A percentile compares a stretch with the other conserved stretches of the same genome.
Evolutionary conservation across 2,888 invertebrate species (phyloP).

Genomic region (Lasioglossum leucozonium): DNA sequence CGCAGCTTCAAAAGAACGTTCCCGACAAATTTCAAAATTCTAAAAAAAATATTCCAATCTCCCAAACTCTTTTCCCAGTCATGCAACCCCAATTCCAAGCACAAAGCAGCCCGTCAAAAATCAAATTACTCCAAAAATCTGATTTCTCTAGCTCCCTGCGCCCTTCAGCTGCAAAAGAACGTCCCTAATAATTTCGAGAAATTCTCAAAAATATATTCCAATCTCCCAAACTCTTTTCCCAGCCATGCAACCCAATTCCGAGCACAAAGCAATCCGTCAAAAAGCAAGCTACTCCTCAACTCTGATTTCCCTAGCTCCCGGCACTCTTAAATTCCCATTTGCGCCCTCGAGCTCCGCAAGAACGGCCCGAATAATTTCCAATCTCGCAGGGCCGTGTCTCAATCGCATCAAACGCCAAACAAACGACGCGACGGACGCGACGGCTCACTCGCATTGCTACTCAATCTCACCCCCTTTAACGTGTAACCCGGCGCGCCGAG

Average conservation of each 20-base stretch:
- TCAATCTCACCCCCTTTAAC: not conserved
- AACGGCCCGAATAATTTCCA: not conserved
- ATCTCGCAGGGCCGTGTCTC: not conserved
- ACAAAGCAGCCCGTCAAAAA: too few species aligned
- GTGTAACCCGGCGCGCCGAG: not conserved
- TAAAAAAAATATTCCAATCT: too few species aligned
- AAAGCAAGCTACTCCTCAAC: not conserved
- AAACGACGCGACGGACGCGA: conserved; percentile 3
- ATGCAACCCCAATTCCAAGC: too few species aligned
- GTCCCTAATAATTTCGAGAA: not conserved
- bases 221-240: not conserved
- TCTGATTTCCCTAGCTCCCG: not conserved
- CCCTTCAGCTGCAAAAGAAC: not conserved
- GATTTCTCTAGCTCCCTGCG: not conserved
- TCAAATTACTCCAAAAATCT: not conserved
- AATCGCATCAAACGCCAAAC: not conserved
- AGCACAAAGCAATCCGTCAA: not conserved
- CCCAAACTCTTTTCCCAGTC: too few species aligned
- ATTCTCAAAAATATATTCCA: not conserved
- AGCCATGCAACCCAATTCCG: not conserved
- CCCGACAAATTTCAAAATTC: too few species aligned
- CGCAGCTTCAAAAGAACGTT: too few species aligned
- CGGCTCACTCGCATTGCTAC: conserved; percentile 3
- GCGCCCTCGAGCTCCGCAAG: not conserved
- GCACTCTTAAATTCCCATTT: not conserved